These are phyloP conservation scores for Andrena haemorrhoa DNA, from an alignment of 2,888 invertebrate genomes.

Conservation along the genomic window DNA sequence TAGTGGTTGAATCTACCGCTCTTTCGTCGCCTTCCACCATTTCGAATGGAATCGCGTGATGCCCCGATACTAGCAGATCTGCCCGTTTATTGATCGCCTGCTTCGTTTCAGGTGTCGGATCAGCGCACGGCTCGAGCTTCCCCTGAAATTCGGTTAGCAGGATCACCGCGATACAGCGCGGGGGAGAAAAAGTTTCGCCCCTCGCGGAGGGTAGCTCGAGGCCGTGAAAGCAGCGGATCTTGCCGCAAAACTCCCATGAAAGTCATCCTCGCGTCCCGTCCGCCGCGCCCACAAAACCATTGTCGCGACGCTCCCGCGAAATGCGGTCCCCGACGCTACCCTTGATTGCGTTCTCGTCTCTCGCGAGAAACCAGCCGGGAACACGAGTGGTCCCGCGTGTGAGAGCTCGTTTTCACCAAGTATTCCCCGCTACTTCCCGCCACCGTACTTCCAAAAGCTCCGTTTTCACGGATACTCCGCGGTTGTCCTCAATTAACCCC, in stretches of 20 bases:
- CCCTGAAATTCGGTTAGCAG: constrained; percentile 52
- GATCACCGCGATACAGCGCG: constrained; percentile 28
- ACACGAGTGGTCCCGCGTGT: constrained; percentile 6
- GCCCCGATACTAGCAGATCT: neutral
- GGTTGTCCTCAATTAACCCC: neutral
- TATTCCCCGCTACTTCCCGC: neutral
- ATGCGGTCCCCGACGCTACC: neutral
- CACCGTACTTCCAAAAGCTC: constrained; percentile 2
- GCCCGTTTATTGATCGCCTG: constrained; percentile 6
- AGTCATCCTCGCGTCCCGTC: constrained; percentile 21
- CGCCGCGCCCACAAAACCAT: constrained; percentile 15
- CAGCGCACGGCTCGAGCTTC: neutral
- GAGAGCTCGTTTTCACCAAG: constrained; percentile 20
- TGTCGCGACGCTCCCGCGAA: constrained; percentile 14
- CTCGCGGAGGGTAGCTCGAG: neutral
- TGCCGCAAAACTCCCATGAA: constrained; percentile 22
- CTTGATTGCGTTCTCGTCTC: constrained; percentile 19
- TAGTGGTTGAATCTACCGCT: neutral
- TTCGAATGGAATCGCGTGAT: neutral
- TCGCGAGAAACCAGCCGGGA: constrained; percentile 2
- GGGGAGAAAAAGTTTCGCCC: constrained; percentile 4
- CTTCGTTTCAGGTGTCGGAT: neutral
- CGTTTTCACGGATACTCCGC: neutral
- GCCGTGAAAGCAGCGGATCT: constrained; percentile 32
- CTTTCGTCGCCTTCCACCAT: neutral